Conservation (phyloP, 2,797 vertebrate species). For the Takifugu rubripes region DNA sequence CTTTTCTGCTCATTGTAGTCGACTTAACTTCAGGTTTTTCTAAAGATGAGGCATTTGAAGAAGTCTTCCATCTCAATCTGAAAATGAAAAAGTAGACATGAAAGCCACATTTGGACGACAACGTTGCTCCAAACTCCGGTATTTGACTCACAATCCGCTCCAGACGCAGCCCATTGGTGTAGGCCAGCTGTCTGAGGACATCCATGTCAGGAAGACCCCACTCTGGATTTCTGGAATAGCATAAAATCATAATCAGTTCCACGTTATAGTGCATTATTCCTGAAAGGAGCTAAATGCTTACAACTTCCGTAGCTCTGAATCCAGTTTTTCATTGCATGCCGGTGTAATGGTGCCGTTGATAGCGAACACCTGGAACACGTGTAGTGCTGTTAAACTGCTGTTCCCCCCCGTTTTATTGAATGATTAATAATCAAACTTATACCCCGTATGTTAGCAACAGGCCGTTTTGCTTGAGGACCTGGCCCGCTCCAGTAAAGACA, state of each 20-base stretch:
- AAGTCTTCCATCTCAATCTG: constrained; percentile 76
- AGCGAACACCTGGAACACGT: constrained; percentile 64
- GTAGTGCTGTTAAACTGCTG: not conserved
- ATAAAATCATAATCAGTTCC: not conserved
- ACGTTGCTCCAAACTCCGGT: not conserved
- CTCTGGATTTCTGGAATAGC: constrained; percentile 69
- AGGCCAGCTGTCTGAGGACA: constrained; percentile 74
- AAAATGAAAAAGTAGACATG: constrained; percentile 21
- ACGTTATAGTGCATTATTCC: not conserved
- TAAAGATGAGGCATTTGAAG: constrained; percentile 75
- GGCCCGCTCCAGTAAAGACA: constrained; percentile 70
- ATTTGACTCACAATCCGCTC: constrained; percentile 69
- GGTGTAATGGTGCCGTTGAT: constrained; percentile 74
- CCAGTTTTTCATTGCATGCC: constrained; percentile 66
- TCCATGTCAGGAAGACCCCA: constrained; percentile 77
- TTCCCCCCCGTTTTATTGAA: not conserved
- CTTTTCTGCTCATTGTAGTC: not conserved
- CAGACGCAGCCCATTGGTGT: constrained; percentile 60
- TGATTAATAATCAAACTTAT: constrained; percentile 19
- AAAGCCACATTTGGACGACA: not conserved
- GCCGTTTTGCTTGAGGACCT: constrained; percentile 70
- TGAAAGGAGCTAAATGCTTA: constrained; percentile 10
- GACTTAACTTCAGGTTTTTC: constrained; percentile 55
- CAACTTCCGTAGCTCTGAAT: constrained; percentile 63
- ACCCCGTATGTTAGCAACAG: constrained; percentile 74